Evolutionary conservation across 2,888 invertebrate genomes (phyloP).

Genomic region (Crossocerus cetratus): DNA sequence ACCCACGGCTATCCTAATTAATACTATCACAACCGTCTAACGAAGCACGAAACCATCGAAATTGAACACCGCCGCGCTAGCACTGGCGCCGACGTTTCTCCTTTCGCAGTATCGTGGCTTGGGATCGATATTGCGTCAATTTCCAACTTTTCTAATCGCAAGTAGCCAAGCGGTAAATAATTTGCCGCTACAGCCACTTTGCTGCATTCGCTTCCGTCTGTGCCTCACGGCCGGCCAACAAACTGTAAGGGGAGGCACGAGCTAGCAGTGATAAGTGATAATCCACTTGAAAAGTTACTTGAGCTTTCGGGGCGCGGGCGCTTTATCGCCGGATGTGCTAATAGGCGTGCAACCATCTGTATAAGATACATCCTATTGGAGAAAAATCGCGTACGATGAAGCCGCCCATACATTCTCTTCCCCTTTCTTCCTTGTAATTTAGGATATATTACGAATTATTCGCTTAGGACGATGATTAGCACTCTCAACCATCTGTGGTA

Average conservation of each 20-base stretch:
- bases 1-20: slow-evolving; percentile 36
- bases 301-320: slow-evolving; percentile 15
- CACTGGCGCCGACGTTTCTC: background rate
- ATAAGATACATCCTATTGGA: too few relatives aligned
- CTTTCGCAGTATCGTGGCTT: background rate
- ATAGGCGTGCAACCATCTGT: too few relatives aligned
- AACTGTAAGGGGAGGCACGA: slow-evolving; percentile 17
- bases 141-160: background rate
- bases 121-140: background rate
- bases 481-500: too few relatives aligned
- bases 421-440: too few relatives aligned
- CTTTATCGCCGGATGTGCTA: slow-evolving; percentile 31
- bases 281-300: slow-evolving; percentile 33
- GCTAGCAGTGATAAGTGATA: slow-evolving; percentile 24
- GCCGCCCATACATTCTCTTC: too few relatives aligned
- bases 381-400: too few relatives aligned
- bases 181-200: background rate
- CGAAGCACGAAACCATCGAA: background rate
- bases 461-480: too few relatives aligned
- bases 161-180: background rate
- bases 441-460: too few relatives aligned
- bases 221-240: background rate
- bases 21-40: slow-evolving; percentile 19
- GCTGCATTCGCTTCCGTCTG: background rate
- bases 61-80: background rate